These are phyloP conservation scores for Camelus bactrianus DNA, from an alignment of 2,113 vertebrate species.

Conservation along the genomic window DNA sequence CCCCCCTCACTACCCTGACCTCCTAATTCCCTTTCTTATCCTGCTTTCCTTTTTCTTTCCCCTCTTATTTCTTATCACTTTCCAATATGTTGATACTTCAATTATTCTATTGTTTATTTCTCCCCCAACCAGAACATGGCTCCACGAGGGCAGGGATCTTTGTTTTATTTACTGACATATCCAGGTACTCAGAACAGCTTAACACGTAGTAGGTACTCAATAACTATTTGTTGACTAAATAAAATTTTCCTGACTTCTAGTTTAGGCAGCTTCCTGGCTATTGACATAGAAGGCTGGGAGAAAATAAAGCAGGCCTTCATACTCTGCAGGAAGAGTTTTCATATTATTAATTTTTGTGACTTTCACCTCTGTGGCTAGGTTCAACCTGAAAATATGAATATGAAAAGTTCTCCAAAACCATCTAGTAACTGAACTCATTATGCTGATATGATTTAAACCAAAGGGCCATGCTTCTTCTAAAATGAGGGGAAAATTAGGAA, in stretches of 20 bases:
- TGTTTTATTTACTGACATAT: neutral
- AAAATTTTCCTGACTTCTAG: neutral
- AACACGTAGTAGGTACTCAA: neutral
- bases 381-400: neutral
- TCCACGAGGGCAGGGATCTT: neutral
- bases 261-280: conserved; percentile 24
- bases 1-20: neutral
- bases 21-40: neutral
- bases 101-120: neutral
- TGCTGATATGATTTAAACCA: neutral
- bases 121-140: neutral
- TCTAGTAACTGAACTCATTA: neutral
- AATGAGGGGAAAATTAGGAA: neutral
- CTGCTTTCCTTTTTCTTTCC: neutral
- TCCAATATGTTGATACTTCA: neutral
- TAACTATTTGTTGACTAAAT: neutral
- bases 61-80: neutral
- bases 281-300: neutral
- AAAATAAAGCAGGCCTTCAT: neutral
- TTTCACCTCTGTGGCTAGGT: neutral
- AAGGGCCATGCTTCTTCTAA: conserved; percentile 7
- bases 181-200: neutral
- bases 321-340: conserved; percentile 28
- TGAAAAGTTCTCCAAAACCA: neutral
- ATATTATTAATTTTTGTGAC: neutral